These are phyloP conservation scores for Agapornis roseicollis DNA, from an alignment of 2,113 vertebrate genomes.

Conservation along the genomic window DNA sequence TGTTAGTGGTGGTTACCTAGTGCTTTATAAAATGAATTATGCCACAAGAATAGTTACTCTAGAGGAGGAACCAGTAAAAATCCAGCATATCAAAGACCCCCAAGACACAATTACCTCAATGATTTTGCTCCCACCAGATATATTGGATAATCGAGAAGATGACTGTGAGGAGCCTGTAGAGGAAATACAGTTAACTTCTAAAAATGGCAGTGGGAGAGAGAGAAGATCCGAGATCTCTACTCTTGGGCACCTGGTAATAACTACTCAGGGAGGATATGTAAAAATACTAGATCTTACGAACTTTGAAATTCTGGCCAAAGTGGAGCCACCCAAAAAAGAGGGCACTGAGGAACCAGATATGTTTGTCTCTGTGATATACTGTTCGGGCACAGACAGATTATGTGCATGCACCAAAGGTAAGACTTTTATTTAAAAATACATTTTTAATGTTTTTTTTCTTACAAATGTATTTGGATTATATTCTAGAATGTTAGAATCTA, in stretches of 20 bases:
- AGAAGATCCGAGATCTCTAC: constrained; percentile 84
- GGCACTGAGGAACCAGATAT: constrained; percentile 90
- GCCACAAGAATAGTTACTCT: constrained; percentile 95
- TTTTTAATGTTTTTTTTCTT: neutral
- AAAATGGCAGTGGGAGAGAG: constrained; percentile 85
- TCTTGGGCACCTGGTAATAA: constrained; percentile 96
- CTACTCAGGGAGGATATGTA: constrained; percentile 93
- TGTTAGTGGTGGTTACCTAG: constrained; percentile 90
- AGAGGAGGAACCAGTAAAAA: constrained; percentile 94
- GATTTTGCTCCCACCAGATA: constrained; percentile 94
- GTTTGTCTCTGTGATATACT: constrained; percentile 98
- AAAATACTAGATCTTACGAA: constrained; percentile 97
- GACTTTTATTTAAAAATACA: neutral
- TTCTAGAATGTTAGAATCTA: neutral
- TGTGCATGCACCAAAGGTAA: constrained; percentile 99
- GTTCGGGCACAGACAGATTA: constrained; percentile 97
- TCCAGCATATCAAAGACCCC: constrained; percentile 95
- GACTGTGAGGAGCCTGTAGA: constrained; percentile 91
- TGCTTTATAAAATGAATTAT: constrained; percentile 98
- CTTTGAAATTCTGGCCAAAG: constrained; percentile 95
- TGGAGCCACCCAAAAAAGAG: constrained; percentile 95
- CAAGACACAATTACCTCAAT: constrained; percentile 95
- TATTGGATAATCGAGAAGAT: constrained; percentile 93
- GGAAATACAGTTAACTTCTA: constrained; percentile 84
- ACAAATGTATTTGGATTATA: neutral